Percentiles rank a stretch among this genome's conserved stretches.
phyloP scores from a whole-genome alignment of 2,797 vertebrate species.

The Corythornis leucogaster region DNA sequence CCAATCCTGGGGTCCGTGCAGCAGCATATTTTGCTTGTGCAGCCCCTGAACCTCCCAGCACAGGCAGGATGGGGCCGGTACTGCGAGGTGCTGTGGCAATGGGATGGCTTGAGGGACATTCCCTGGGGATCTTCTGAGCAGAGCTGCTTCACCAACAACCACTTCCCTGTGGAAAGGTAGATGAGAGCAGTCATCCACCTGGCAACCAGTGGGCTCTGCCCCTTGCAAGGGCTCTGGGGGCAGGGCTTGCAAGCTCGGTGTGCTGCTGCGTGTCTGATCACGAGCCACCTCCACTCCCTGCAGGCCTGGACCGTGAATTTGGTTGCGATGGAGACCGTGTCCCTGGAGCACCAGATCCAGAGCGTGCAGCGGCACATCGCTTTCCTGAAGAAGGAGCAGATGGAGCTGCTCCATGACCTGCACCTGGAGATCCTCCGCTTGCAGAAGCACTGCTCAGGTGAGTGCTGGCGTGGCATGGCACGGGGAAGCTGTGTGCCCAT shows the following conservation, averaged over 20 bases:
- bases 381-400: conserved; percentile 95
- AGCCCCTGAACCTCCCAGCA: not conserved
- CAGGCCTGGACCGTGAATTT: conserved; percentile 54
- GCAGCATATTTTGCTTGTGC: not conserved
- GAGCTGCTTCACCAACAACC: not conserved
- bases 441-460: conserved; percentile 96
- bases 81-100: fast-evolving
- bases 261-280: not conserved
- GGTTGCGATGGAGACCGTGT: conserved; percentile 87
- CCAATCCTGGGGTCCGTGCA: fast-evolving
- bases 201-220: not conserved
- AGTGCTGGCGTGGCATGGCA: fast-evolving
- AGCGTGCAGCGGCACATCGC: conserved; percentile 91
- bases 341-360: conserved; percentile 90
- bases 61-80: not conserved
- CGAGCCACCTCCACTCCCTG: not conserved
- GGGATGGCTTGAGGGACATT: not conserved
- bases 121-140: not conserved
- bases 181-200: not conserved
- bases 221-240: fast-evolving
- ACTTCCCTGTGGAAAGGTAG: fast-evolving
- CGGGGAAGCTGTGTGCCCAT: fast-evolving
- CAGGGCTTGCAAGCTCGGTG: fast-evolving
- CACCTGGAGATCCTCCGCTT: conserved; percentile 95
- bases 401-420: conserved; percentile 90